Base-by-base conservation (phyloP, 92 coral and sea anemone genomes). In the Plumapathes pennacea region DNA sequence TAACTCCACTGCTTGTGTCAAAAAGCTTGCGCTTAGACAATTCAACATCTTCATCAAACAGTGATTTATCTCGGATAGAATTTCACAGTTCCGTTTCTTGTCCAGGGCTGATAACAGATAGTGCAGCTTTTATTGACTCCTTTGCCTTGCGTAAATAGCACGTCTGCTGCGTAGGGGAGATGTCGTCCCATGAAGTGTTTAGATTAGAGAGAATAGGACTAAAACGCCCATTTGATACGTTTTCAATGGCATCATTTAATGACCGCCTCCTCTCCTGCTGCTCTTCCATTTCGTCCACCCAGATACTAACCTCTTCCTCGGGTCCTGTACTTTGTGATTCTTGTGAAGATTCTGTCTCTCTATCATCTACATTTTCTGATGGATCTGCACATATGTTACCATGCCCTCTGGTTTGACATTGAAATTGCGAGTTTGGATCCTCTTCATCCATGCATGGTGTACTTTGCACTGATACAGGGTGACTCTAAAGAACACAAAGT, bases 61-160 rank as follows among this genome's bases (percentile, higher is more conserved):
- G 48, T 15, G 38, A 31, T 58, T 62, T 51, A 38, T 40, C 21
- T 34, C 46, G 55, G 30, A 79, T 46, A 49, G 79, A 64, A 45
- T 70, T 32, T 76, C 75, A 80, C 34, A 80, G 52, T 54, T 80
- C 58, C 4, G 65, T 57, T 65, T 80, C 76, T 61, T 80, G 86
- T 33, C 76, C 86, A 34, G 77, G 77, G 56, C 64, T 31, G 14
- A 80, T 65, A 15, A 50, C 80, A 38, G 65, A 56, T 44, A 65
- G 50, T 20, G 67, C 64, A 18, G 87, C 66, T 37, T 25, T 29
- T 29, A 80, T 40, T 31, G 61, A 39, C 55, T 71, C 71, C 46
- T 45, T 58, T 13, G 76, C 86, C 38, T 72, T 80, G 31, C 81
- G 18, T 54, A 32, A 47, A 61, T 72, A 71, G 48, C 72, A 71